Evolutionary conservation across 2,113 vertebrate genomes (phyloP).

Genomic region (Megaleporinus macrocephalus): DNA sequence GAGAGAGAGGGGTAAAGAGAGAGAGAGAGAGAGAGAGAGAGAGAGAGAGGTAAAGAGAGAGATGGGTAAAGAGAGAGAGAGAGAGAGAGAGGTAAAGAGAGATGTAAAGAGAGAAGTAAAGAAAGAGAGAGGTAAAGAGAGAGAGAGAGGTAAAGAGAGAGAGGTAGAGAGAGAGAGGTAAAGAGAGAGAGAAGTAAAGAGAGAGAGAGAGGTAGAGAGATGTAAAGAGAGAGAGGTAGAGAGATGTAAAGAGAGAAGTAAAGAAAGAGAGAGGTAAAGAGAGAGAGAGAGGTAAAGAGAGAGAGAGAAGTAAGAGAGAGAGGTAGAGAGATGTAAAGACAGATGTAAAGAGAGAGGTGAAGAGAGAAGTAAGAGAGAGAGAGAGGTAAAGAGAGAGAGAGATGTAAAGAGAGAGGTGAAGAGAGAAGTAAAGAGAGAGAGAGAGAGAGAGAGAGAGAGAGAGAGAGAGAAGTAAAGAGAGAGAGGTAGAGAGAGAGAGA

Average conservation of each 20-base stretch:
- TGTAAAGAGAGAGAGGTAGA: not conserved
- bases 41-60: not conserved
- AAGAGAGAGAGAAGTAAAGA: not conserved
- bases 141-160: not conserved
- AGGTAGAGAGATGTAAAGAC: slow-evolving; percentile 43
- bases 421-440: not conserved
- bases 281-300: not conserved
- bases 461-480: not conserved
- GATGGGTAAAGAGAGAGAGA: no score
- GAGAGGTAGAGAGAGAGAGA: not conserved
- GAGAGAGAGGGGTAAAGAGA: slow-evolving; percentile 21
- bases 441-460: no score
- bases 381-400: no score
- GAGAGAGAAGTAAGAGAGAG: slow-evolving; percentile 5
- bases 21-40: slow-evolving; percentile 46
- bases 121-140: slow-evolving; percentile 24
- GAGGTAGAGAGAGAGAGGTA: not conserved
- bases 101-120: no score
- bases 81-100: no score
- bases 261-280: not conserved
- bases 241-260: no score
- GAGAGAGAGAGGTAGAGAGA: slow-evolving; percentile 48
- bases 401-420: no score
- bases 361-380: not conserved
- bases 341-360: slow-evolving; percentile 45